Base-by-base conservation (phyloP, 2,113 vertebrate genomes). In the Cichladusa arquata region DNA sequence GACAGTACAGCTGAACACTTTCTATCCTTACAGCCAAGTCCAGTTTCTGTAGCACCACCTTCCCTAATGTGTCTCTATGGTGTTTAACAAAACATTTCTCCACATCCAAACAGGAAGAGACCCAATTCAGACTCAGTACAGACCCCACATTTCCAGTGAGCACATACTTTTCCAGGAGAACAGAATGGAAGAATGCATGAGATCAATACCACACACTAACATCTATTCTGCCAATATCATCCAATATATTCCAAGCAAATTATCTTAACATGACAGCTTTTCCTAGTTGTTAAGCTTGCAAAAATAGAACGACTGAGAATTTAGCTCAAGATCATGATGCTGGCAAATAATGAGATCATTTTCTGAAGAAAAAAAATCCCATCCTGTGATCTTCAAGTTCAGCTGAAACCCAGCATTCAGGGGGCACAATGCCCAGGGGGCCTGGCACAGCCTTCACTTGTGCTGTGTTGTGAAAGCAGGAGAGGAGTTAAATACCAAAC, bases 241-340 rank as follows among this genome's bases (percentile, higher is more conserved):
- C 79, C 91, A 62, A 24, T 3, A 31, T 34, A 80, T 31, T 70
- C 85, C 94, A 95, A 96, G 95, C 92, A 93, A 82, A 77, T 83
- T 92, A 86, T 91, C 83, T 61, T 12, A 78, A 86, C 64, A 33
- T 38, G 22, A 67, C 90, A 95, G 80, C 90, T 81, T 45, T 69
- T 86, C 92, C 96, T 83, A 86, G 77, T 90, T 54, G 88, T 95
- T 93, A 97, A 95, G 65, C 62, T 95, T 91, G 62, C 42, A 95
- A 92, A 91, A 95, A 85, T 19, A 81, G 56, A 88, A 85, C 5
- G 5, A 80, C 76, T 38, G 48, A 88, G 92, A 72, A 92, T 93
- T 88, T 74, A 95, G 95, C 83, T 96, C 22, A 94, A 94, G 93
- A 95, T 94, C 90, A 78, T 92, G 95, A 96, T 95, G 94, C 90